Base-by-base conservation (phyloP, 2,888 invertebrate genomes). In the Blastobasis lacticolella region DNA sequence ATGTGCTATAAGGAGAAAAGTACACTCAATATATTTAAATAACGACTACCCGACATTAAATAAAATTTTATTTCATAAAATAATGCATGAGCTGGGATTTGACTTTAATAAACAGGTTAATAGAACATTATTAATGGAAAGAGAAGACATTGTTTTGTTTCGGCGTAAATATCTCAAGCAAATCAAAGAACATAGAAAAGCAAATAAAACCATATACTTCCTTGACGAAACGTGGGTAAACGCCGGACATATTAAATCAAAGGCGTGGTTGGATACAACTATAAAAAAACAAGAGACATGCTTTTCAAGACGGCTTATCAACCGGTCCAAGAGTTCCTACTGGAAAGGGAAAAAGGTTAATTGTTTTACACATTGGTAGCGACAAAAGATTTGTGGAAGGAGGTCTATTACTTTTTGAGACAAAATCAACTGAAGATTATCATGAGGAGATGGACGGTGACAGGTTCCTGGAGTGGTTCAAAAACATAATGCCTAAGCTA, bases 361-460 rank as follows among this genome's bases (percentile, higher is more conserved):
- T n/a, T n/a, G n/a, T n/a, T n/a, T n/a, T n/a, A n/a, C n/a, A n/a
- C n/a, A n/a, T n/a, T n/a, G n/a, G n/a, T n/a, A n/a, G n/a, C n/a
- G n/a, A 36, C 54, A 51, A 56, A 46, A 57, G 61, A 38, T 40
- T 40, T 8, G 40, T 40, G 40, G 40, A 40, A 40, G 40, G 8
- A 6, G 40, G 40, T 40, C 40, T 40, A 40, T 8, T 40, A 40
- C 6, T 40, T 6, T 40, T 40, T 40, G 40, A 40, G 8, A 6
- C 40, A 40, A 63, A 64, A 56, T 63, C 59, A 57, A 49, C n/a
- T n/a, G n/a, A 50, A 46, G 40, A 40, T 8, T 40, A 40, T 40
- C 40, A 40, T 40, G 40, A 40, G 8, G 40, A 40, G 40, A 40
- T 40, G 40, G 40, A 40, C 8, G 40, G 40, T 40, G 40, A 40